Evolutionary conservation across 2,888 invertebrate genomes (phyloP).

Genomic region (Leptinotarsa tumamoca): DNA sequence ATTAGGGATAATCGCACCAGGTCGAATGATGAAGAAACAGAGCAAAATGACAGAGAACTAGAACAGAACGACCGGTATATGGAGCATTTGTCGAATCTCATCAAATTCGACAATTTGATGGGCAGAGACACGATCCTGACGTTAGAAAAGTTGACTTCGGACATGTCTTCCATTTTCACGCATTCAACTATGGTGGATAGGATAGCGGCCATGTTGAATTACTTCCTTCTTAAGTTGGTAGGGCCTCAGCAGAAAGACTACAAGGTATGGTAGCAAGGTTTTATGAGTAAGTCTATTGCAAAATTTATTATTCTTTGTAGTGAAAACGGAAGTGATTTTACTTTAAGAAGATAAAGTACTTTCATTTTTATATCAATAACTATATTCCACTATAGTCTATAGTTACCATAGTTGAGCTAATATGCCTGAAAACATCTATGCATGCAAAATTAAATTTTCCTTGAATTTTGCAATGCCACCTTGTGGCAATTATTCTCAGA

Average conservation of each 20-base stretch:
- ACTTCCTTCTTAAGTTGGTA: conserved; percentile 89
- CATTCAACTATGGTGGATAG: conserved; percentile 92
- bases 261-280: conserved; percentile 72
- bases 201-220: conserved; percentile 95
- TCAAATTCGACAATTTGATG: conserved; percentile 92
- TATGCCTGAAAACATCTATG: no score
- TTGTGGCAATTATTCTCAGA: no score
- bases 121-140: conserved; percentile 90
- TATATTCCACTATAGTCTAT: no score
- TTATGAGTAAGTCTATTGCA: no score
- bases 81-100: conserved; percentile 84
- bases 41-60: conserved; percentile 77
- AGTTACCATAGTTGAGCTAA: no score
- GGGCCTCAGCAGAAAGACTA: conserved; percentile 93
- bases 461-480: no score
- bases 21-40: conserved; percentile 81
- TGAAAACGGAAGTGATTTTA: no score
- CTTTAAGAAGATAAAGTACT: no score
- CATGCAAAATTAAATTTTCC: no score
- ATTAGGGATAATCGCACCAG: background rate
- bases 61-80: conserved; percentile 80
- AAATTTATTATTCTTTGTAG: no score
- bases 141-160: conserved; percentile 81
- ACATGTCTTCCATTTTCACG: conserved; percentile 86
- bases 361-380: no score